Base-by-base conservation (phyloP, 2,888 invertebrate genomes). In the Cynaeus angustus region DNA sequence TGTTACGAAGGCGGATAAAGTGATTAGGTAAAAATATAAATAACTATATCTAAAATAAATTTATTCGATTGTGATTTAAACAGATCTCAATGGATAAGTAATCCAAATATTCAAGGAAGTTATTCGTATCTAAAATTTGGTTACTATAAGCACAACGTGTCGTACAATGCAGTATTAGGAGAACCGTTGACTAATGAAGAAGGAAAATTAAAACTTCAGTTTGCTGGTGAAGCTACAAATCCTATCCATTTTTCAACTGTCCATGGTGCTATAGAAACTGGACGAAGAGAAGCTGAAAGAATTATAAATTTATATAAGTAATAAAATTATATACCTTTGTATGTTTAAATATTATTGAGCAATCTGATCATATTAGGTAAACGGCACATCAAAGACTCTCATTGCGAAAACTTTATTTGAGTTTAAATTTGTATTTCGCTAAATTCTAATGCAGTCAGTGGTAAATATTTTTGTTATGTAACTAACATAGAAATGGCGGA, bases 71-170 rank as follows among this genome's bases (percentile, higher is more conserved):
- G 1, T 33, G 7, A 9, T 33, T 33, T 33, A 2, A 4, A 2
- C 81, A 92, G 92, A 75, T 90, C 93, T 0, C 85, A 83, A 0
- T 94, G 94, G 94, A 87, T 86, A 72, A 86, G 86, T 0, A 89
- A 92, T 83, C 88, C 89, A 0, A 88, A 86, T 81, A 89, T 91
- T 0, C 86, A 89, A 45, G 77, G 77, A 10, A 68, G 74, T 0
- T 75, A 76, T 14, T 76, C 75, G 0, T 77, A 64, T 38, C 62
- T 74, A 64, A 74, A 75, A n/a, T 28, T 69, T 7, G 62, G 66
- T 21, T 67, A 73, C 1, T 69, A 66, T 10, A 48, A 69, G 30
- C 14, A 52, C 38, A 52, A 59, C 0, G 28, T 14, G 37, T 58
- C 61, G 13, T 46, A 45, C 10, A 50, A 64, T 13, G 46, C 38